These are phyloP conservation scores for Epizoanthus rinbou DNA, from an alignment of 92 coral and sea anemone species.

Conservation along the genomic window DNA sequence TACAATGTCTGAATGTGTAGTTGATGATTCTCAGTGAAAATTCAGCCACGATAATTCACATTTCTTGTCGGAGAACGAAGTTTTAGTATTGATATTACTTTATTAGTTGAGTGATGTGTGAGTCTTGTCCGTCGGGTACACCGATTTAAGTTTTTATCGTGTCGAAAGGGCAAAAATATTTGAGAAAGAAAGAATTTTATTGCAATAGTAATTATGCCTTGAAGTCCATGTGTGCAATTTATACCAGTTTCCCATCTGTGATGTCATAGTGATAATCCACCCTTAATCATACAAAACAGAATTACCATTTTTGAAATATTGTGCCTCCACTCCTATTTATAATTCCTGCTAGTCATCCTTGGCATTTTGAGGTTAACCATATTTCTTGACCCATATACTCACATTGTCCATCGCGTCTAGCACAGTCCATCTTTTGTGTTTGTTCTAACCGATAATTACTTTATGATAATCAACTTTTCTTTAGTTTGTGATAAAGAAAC, in stretches of 20 bases:
- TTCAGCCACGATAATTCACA: not conserved
- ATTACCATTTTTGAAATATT: not conserved
- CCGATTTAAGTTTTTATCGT: not conserved
- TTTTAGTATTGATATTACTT: not conserved
- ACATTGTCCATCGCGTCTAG: not conserved
- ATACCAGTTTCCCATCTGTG: not conserved
- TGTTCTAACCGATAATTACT: conserved; percentile 10
- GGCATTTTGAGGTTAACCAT: conserved; percentile 22
- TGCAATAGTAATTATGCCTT: not conserved
- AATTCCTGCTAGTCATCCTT: not conserved
- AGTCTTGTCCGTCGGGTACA: not conserved
- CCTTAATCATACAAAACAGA: not conserved
- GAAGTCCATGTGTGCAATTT: not conserved
- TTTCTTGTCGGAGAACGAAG: not conserved
- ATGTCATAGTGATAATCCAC: conserved; percentile 37
- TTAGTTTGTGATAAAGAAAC: conserved; percentile 5
- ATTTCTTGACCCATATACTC: not conserved
- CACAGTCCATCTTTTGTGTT: not conserved
- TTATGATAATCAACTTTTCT: conserved; percentile 3
- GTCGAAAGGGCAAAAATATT: not conserved
- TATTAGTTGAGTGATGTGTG: not conserved
- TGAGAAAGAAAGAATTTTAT: not conserved
- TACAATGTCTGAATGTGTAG: not conserved
- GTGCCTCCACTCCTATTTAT: conserved; percentile 28
- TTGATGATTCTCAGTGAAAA: not conserved